Percentiles rank a stretch among this genome's conserved stretches.
Evolutionary conservation across 1,140 invertebrate genomes (phyloP).

Genomic region (Leptopilina boulardi): DNA sequence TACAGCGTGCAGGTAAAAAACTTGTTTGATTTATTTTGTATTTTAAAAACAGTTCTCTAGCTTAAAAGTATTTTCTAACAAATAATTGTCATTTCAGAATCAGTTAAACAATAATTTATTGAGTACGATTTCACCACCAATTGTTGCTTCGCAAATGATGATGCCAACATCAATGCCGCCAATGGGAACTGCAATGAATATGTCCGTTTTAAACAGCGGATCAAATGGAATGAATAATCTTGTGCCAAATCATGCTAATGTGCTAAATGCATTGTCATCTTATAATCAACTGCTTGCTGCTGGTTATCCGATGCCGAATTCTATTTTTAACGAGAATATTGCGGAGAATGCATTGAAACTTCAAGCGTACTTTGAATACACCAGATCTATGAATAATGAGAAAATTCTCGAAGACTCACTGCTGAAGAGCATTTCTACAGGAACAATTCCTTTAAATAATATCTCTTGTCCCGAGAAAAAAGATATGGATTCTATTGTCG

Average conservation of each 20-base stretch:
- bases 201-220: slow-evolving; percentile 11
- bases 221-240: slow-evolving; percentile 21
- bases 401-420: not conserved
- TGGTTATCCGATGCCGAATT: slow-evolving; percentile 44
- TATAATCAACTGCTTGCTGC: slow-evolving; percentile 51
- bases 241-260: not conserved
- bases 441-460: not conserved
- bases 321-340: not conserved
- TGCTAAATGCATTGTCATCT: slow-evolving; percentile 25
- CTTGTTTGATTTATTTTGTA: not conserved
- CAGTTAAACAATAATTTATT: slow-evolving; percentile 7
- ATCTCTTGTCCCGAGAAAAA: not conserved
- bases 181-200: not conserved
- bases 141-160: not conserved
- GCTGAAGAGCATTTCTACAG: not conserved
- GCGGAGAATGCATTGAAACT: slow-evolving; percentile 24
- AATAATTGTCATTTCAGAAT: not conserved
- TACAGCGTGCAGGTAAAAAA: slow-evolving; percentile 11
- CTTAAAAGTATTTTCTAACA: not conserved
- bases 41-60: not conserved
- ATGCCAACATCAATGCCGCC: not conserved
- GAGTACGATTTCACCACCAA: not conserved
- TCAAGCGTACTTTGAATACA: slow-evolving; percentile 44
- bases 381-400: slow-evolving; percentile 19
- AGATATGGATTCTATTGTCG: not conserved